Evolutionary conservation across 2,797 vertebrate species (phyloP), one percentile per base, ranked within the genome.

Genomic region (Glossophaga mutica): DNA sequence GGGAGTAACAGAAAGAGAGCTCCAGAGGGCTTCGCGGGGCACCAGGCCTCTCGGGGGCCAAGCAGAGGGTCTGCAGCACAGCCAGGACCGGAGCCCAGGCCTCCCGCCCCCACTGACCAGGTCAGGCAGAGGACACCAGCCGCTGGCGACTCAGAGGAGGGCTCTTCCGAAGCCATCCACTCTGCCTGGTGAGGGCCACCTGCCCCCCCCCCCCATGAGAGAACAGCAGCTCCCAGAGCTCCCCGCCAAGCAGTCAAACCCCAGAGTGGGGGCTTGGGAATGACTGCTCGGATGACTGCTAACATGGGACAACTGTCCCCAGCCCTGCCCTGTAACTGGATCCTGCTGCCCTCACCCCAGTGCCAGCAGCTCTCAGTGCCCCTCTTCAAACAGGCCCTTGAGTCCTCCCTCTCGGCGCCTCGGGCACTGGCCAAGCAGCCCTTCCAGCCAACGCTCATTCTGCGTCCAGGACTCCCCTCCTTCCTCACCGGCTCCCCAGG

Each of bases 1-100:
- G 37, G 88, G 39, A 50, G 46, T 42, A 70, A 57, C 74, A 83
- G 12, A 48, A 83, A 89, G 83, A 65, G 81, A 70, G 76, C 26
- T 70, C 90, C 29, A 15, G 55, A 79, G 37, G 34, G 9, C 62
- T 65, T 32, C n/a, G 3, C 0, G 3, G 59, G 52, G 24, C 6
- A 0, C 11, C 34, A 82, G 34, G 32, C 15, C 52, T 83, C 46
- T 82, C 26, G 39, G 12, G 21, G 29, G 32, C 34, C 48, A 62
- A 37, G 55, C 19, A 44, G 9, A 29, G 19, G 37, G 3, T 5
- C 46, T 44, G 44, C 22, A 8, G 6, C 71, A 71, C 11, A 65
- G 37, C 59, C 50, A 42, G 42, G 83, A 37, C 57, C 59, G 16
- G 24, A 76, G 8, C 10, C 6, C 21, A 39, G 39, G 87, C 12